Conservation (phyloP, 2,888 invertebrate genomes). For the Urechis unicinctus region DNA sequence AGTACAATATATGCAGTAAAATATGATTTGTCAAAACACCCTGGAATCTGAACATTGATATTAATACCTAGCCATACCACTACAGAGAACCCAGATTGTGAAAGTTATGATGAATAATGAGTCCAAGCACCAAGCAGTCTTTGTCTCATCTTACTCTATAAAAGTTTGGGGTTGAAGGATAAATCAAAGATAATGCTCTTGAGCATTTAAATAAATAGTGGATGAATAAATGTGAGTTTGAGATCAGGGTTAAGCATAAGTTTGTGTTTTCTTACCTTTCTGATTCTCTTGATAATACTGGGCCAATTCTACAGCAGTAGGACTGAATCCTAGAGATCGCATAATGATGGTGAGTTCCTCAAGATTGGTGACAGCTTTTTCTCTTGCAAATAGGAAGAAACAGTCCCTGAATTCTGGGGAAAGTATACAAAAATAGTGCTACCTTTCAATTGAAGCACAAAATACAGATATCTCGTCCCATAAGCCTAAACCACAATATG, state of each 20-base stretch:
- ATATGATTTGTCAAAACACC: background rate
- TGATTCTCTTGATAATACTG: slow-evolving; percentile 63
- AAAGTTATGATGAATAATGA: too few relatives aligned
- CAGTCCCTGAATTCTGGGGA: slow-evolving; percentile 86
- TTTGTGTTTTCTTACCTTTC: slow-evolving; percentile 12
- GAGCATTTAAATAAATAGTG: too few relatives aligned
- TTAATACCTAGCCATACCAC: too few relatives aligned
- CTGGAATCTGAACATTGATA: too few relatives aligned
- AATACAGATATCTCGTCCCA: too few relatives aligned
- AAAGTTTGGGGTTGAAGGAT: too few relatives aligned
- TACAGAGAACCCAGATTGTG: background rate
- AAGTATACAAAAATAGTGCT: slow-evolving; percentile 3
- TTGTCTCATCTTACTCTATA: too few relatives aligned
- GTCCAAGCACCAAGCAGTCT: too few relatives aligned
- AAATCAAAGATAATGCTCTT: too few relatives aligned
- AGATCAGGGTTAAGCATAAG: background rate
- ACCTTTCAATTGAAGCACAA: background rate
- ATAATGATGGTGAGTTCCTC: slow-evolving; percentile 90
- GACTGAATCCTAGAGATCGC: slow-evolving; percentile 88
- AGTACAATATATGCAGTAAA: background rate
- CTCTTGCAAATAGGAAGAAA: slow-evolving; percentile 79
- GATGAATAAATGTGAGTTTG: background rate
- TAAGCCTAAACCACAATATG: too few relatives aligned
- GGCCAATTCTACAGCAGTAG: slow-evolving; percentile 83
- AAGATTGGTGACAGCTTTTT: slow-evolving; percentile 75